Conservation (phyloP, 2,797 vertebrate species). For the Corythornis leucogaster region DNA sequence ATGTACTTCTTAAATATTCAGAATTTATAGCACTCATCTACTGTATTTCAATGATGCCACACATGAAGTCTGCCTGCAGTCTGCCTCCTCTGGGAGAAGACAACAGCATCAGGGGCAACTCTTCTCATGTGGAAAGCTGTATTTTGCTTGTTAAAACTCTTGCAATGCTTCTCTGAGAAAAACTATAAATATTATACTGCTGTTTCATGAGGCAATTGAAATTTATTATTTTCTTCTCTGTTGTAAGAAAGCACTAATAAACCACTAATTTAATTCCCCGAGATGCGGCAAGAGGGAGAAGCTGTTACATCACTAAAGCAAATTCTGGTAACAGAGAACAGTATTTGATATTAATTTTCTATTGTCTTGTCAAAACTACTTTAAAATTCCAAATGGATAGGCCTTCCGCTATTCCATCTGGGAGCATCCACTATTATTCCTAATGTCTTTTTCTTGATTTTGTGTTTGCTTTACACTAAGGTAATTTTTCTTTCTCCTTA, state of each 20-base stretch:
- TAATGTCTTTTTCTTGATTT: background rate
- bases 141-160: slow-evolving; percentile 4
- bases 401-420: background rate
- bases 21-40: background rate
- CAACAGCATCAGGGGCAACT: background rate
- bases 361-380: background rate
- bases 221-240: slow-evolving; percentile 10
- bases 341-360: background rate
- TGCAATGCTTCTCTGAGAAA: background rate
- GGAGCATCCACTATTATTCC: background rate
- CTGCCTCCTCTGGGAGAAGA: background rate
- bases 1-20: background rate
- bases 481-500: background rate
- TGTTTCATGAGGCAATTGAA: background rate
- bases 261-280: background rate
- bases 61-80: background rate
- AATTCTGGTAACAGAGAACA: background rate
- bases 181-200: slow-evolving; percentile 44
- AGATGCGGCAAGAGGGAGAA: background rate
- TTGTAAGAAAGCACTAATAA: background rate
- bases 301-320: background rate
- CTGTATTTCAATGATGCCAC: background rate
- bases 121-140: background rate
- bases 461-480: background rate
- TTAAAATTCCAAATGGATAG: background rate